These are phyloP conservation scores for Heteromormyrus szaboi DNA, from an alignment of 2,797 vertebrate species.

Conservation along the genomic window DNA sequence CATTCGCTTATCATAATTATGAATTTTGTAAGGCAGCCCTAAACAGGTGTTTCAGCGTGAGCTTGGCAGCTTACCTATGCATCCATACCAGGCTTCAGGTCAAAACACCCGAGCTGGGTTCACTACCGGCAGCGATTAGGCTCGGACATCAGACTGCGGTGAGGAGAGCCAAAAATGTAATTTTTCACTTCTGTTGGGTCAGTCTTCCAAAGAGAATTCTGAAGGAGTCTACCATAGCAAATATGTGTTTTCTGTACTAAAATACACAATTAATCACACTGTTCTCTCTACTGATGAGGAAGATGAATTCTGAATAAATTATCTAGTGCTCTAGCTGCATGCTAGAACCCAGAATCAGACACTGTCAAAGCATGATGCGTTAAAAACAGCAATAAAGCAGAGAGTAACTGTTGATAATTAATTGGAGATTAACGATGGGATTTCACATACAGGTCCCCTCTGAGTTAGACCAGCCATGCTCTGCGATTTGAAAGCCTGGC, in stretches of 20 bases:
- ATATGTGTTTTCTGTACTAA: not conserved
- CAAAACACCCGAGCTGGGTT: not conserved
- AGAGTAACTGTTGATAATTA: not conserved
- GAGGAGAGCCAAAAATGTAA: not conserved
- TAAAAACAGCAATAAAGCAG: slow-evolving; percentile 2
- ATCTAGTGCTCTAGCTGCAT: not conserved
- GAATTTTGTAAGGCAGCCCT: not conserved
- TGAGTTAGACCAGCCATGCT: not conserved
- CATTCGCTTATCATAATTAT: not conserved
- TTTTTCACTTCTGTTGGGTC: not conserved
- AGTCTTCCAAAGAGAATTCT: not conserved
- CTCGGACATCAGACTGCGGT: not conserved
- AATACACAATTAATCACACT: not conserved
- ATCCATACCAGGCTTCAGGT: not conserved
- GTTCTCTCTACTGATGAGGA: not conserved
- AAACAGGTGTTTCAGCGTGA: not conserved
- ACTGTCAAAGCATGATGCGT: not conserved
- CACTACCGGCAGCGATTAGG: not conserved
- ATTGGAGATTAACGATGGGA: slow-evolving; percentile 4
- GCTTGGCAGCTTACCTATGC: not conserved
- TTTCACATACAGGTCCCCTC: not conserved
- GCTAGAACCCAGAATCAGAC: not conserved
- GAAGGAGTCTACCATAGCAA: not conserved
- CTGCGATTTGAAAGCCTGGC: not conserved
- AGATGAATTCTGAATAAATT: not conserved